Evolutionary conservation across 2,797 vertebrate genomes (phyloP).

Genomic region (Nasua narica): DNA sequence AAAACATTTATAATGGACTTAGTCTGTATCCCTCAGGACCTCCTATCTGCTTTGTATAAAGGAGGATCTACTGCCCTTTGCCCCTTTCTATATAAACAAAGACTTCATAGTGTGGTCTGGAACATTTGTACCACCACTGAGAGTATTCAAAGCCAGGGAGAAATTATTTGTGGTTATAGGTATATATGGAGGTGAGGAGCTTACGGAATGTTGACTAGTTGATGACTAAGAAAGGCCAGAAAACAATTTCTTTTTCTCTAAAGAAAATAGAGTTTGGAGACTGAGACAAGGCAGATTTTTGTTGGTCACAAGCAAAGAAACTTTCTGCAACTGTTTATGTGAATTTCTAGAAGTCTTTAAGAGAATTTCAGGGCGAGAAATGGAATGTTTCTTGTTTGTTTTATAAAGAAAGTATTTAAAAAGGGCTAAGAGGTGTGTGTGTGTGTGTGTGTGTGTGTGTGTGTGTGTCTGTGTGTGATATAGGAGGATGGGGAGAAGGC

Average conservation of each 20-base stretch:
- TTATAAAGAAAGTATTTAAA: constrained; percentile 13
- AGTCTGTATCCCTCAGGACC: neutral
- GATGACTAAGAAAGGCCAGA: constrained; percentile 16
- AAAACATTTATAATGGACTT: neutral
- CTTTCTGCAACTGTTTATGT: constrained; percentile 1
- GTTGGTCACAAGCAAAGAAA: neutral
- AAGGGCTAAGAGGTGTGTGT: neutral
- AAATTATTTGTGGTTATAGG: constrained; percentile 24
- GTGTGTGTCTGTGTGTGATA: neutral
- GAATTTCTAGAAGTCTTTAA: constrained; percentile 5
- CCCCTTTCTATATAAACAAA: neutral
- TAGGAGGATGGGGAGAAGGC: neutral
- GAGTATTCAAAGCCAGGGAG: constrained; percentile 31
- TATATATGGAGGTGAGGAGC: neutral
- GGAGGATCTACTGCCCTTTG: neutral
- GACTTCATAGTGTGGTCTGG: neutral
- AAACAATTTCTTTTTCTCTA: neutral
- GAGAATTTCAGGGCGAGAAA: constrained; percentile 4
- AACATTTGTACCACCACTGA: neutral
- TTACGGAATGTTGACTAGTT: neutral
- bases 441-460: neutral
- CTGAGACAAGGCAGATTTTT: constrained; percentile 17
- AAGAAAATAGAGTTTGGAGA: neutral
- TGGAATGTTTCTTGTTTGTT: neutral
- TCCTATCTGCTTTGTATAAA: neutral